Percentiles rank a stretch among this genome's conserved stretches.
phyloP scores from a whole-genome alignment of 2,113 vertebrate genomes.

The Aegotheles bennettii region DNA sequence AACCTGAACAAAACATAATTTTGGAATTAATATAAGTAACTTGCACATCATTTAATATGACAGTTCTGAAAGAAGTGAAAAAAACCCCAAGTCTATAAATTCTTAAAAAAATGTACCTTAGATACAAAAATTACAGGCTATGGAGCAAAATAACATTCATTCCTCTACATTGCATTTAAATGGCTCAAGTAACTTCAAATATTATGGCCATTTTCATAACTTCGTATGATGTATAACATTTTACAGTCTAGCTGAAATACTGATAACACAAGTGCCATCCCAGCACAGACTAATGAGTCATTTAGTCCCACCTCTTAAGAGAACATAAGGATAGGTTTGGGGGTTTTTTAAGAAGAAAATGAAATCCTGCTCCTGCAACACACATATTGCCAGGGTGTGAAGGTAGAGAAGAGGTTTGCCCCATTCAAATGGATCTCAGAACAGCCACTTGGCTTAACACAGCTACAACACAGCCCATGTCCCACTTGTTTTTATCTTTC shows the following conservation, averaged over 20 bases:
- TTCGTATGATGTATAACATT: background rate
- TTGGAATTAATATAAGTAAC: background rate
- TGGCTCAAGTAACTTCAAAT: background rate
- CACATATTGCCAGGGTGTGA: background rate
- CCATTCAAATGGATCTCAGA: background rate
- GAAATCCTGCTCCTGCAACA: background rate
- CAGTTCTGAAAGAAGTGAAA: background rate
- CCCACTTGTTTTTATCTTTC: background rate
- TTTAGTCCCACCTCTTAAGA: background rate
- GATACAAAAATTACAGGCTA: background rate
- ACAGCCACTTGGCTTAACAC: background rate
- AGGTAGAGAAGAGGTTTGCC: background rate
- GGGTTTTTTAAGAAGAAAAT: background rate
- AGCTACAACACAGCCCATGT: background rate
- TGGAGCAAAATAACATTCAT: background rate
- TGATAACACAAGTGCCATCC: background rate
- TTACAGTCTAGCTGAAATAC: background rate
- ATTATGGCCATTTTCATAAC: background rate
- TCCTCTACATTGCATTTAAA: background rate
- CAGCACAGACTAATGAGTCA: background rate
- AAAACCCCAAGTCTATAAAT: background rate
- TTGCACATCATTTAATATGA: background rate
- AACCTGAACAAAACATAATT: background rate
- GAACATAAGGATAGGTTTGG: background rate
- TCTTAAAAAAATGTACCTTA: background rate